A percentile compares a stretch with the other conserved stretches of the same genome.
Evolutionary conservation across 2,113 vertebrate species (phyloP).

Genomic region (Pycnonotus jocosus): DNA sequence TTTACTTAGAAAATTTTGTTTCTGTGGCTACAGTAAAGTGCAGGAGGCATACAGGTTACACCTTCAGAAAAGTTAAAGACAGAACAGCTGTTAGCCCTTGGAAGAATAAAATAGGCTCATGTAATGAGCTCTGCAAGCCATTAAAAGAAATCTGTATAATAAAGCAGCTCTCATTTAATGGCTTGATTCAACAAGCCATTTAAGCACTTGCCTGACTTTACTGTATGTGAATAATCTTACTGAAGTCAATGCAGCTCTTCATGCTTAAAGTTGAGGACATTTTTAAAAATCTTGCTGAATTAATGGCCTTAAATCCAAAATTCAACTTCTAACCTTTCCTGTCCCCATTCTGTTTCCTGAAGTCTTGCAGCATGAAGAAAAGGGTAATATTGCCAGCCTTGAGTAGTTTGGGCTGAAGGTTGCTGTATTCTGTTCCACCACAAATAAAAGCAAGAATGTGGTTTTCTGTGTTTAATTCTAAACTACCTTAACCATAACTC

Average conservation of each 20-base stretch:
- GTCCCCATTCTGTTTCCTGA: neutral
- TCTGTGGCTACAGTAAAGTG: constrained; percentile 22
- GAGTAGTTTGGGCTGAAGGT: neutral
- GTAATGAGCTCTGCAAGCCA: constrained; percentile 6
- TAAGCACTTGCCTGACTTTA: constrained; percentile 48
- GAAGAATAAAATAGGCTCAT: constrained; percentile 10
- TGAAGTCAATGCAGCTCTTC: constrained; percentile 30
- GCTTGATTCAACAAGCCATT: constrained; percentile 43
- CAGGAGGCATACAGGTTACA: constrained; percentile 27
- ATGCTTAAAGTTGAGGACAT: constrained; percentile 24
- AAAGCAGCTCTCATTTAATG: constrained; percentile 2
- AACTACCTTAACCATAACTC: neutral
- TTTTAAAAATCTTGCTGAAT: neutral
- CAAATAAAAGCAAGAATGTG: constrained; percentile 44
- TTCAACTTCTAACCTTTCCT: constrained; percentile 30
- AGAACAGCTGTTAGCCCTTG: neutral
- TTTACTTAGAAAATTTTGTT: constrained; percentile 42
- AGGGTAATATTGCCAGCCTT: constrained; percentile 18
- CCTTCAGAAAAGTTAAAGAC: neutral
- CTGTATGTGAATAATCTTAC: neutral
- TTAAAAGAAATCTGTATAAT: neutral
- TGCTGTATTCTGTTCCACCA: constrained; percentile 22
- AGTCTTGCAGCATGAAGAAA: constrained; percentile 44
- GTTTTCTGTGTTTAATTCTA: constrained; percentile 38
- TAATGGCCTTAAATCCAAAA: constrained; percentile 56